Base-by-base conservation (phyloP, 1,140 invertebrate species). In the Sarcophaga bullata region DNA sequence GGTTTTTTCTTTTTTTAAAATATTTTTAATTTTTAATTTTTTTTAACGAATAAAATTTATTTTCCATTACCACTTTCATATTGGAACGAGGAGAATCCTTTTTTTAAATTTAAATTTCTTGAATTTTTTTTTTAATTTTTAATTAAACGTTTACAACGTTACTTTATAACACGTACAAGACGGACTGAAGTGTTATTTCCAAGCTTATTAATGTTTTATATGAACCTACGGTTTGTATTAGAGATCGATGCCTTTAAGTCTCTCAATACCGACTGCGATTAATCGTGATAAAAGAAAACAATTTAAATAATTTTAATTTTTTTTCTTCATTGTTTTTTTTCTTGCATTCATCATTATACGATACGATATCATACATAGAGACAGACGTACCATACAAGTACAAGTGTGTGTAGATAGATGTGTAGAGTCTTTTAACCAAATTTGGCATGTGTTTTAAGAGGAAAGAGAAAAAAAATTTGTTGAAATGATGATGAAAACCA, bases 211-310 rank as follows among this genome's bases (percentile, higher is more conserved):
- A 68, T 25, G 17, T 68, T 68, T 68, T 68, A 68, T 68, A 68
- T 15, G 19, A 19, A 68, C 25, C 25, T 37, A 17, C n/a, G 62
- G 10, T 68, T 37, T 37, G 25, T 37, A 37, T 37, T 37, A 37
- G 25, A 37, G 25, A 19, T 19, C n/a, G 62, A 68, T 68, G 62
- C 62, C 62, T 68, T 15, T 68, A 68, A 68, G 62, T 68, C 62
- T 68, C 62, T 68, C 62, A 68, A 19, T 68, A 25, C 7, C n/a
- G 62, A 68, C 62, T 68, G 62, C 62, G 62, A 68, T 68, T 68
- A 25, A 19, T 68, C 62, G 62, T 68, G 17, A 19, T 68, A 68
- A 68, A 68, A 68, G 62, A 68, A 68, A 68, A 68, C 62, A 68
- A 68, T 68, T 68, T 68, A 68, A 68, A 68, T 68, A 68, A 68